A percentile compares a stretch with the other conserved stretches of the same genome.
Conservation (phyloP, 2,797 vertebrate genomes). For the Staurois parvus region DNA sequence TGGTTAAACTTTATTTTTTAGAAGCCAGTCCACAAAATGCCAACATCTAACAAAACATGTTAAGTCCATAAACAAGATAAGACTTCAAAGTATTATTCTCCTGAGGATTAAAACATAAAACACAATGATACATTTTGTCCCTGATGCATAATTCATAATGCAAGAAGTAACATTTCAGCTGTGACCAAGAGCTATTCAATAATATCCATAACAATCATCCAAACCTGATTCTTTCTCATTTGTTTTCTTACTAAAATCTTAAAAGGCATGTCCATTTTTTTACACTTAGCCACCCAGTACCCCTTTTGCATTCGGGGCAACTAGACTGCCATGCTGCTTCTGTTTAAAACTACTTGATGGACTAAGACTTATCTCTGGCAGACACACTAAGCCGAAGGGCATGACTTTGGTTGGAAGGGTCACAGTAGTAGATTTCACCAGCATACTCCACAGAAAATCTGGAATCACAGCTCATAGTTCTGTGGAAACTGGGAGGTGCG, state of each 20-base stretch:
- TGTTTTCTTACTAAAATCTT: background rate
- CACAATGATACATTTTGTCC: constrained; percentile 44
- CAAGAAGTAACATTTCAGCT: background rate
- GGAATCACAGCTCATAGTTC: background rate
- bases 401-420: background rate
- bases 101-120: constrained; percentile 52
- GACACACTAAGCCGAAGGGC: background rate
- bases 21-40: constrained; percentile 38
- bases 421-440: background rate
- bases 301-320: background rate
- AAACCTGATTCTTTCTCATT: background rate
- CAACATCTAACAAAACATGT: constrained; percentile 38
- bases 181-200: background rate
- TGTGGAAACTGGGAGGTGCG: background rate
- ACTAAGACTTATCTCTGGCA: background rate
- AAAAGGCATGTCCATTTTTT: background rate
- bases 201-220: background rate
- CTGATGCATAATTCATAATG: constrained; percentile 38
- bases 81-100: constrained; percentile 39
- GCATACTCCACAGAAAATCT: background rate
- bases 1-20: constrained; percentile 35
- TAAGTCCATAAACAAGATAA: constrained; percentile 34
- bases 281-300: background rate
- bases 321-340: too few species aligned
- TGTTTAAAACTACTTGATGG: too few species aligned